phyloP scores from a whole-genome alignment of 2,113 vertebrate species.

The Myrmophylax atrothorax region DNA sequence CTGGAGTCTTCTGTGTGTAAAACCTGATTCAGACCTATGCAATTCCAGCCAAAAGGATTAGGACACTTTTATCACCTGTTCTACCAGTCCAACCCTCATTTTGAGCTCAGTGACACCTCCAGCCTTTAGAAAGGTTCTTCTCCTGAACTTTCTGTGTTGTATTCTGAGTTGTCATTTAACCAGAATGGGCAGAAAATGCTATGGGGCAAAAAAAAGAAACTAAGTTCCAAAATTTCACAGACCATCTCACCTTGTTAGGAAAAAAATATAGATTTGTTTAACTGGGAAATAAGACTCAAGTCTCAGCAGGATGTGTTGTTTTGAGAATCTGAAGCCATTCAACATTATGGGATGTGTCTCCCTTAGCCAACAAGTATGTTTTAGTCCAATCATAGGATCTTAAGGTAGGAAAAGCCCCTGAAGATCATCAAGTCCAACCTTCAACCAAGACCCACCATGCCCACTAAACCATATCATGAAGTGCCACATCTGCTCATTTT shows the following conservation, averaged over 20 bases:
- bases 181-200: not conserved
- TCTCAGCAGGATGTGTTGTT: not conserved
- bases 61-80: not conserved
- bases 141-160: not conserved
- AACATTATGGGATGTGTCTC: not conserved
- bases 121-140: not conserved
- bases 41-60: not conserved
- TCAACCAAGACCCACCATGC: not conserved
- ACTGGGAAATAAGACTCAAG: not conserved
- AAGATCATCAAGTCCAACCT: not conserved
- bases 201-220: not conserved
- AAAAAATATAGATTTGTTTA: not conserved
- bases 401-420: not conserved
- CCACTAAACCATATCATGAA: not conserved
- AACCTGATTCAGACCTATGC: not conserved
- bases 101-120: not conserved
- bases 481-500: not conserved
- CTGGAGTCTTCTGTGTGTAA: not conserved
- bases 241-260: not conserved
- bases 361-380: accelerated
- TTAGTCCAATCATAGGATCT: not conserved
- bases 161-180: not conserved
- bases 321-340: not conserved
- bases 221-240: not conserved
- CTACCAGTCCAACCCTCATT: not conserved